Conservation (phyloP, 2,888 invertebrate genomes). For the Lochmaea crataegi region DNA sequence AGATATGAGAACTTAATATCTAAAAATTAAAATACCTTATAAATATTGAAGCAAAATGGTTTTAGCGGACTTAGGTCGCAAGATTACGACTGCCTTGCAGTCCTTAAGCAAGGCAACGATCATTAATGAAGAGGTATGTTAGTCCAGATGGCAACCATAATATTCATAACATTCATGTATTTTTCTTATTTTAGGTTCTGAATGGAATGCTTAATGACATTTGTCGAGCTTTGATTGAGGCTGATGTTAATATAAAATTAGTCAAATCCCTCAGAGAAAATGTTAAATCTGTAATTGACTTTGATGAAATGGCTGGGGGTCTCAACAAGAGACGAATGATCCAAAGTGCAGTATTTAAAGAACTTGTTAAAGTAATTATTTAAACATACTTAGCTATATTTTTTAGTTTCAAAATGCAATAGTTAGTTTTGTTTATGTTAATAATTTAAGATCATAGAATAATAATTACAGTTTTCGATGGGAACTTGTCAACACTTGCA, state of each 20-base stretch:
- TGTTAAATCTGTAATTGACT: conserved; percentile 97
- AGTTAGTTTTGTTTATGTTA: not conserved
- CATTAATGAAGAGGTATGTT: conserved; percentile 93
- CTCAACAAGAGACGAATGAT: conserved; percentile 98
- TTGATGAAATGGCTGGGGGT: conserved; percentile 99
- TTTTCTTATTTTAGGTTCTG: conserved; percentile 76
- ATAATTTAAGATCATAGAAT: not conserved
- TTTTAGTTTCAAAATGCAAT: conserved; percentile 14
- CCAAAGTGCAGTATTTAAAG: conserved; percentile 98
- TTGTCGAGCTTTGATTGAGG: conserved; percentile 95
- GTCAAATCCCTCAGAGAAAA: conserved; percentile 97
- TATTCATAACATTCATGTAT: conserved; percentile 24
- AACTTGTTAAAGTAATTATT: conserved; percentile 89
- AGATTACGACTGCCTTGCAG: conserved; percentile 98
- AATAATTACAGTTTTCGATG: not conserved
- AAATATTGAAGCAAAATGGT: conserved; percentile 80
- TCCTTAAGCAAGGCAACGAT: conserved; percentile 98
- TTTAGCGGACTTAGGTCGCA: conserved; percentile 99
- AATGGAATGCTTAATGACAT: conserved; percentile 99
- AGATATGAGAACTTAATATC: conserved; percentile 30
- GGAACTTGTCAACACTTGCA: not conserved
- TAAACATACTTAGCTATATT: not conserved
- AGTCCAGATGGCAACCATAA: conserved; percentile 49
- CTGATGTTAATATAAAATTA: conserved; percentile 95
- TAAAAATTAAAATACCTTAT: conserved; percentile 31